Evolutionary conservation across 2,888 invertebrate species (phyloP), one percentile per base, ranked within the genome.

Genomic region (Parnassius mnemosyne): DNA sequence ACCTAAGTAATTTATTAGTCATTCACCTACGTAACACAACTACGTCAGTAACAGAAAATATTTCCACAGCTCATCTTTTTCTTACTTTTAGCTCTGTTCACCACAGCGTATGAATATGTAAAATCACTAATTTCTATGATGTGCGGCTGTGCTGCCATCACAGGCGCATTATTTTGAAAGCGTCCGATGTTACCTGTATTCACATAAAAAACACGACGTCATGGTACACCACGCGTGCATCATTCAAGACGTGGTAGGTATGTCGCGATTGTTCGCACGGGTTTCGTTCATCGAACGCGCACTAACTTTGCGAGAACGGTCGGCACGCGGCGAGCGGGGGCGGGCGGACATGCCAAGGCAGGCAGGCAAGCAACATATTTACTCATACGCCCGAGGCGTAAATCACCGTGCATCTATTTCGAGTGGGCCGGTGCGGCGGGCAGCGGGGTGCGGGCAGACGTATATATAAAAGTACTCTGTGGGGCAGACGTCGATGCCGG

Each of bases 371-470:
- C 84, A 81, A 83, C 84, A 87, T 87, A 87, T 87, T 87, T 89
- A 89, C 87, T 88, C 86, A 89, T 89, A 88, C 83, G 85, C 81
- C 82, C 78, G 87, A 87, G 87, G 89, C 89, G 90, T 90, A 90
- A 90, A 89, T 90, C 90, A 89, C 88, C 85, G 89, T 87, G 87
- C 87, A 84, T 89, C 89, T 90, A 89, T 90, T 88, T 90, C 80
- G 87, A 89, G 89, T 84, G 87, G 80, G 79, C 71, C 69, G 64
- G 81, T 78, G 83, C 76, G 73, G 74, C 69, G 79, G 69, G 76
- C 72, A 72, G 81, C 67, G 83, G 85, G 83, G 84, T 77, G 84
- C 83, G 83, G 84, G 84, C 81, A 87, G 89, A 89, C 89, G 80
- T 81, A n/a, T n/a, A n/a, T n/a, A n/a, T n/a, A n/a, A n/a, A n/a